These are phyloP conservation scores for Pseudopleuronectes americanus DNA, from an alignment of 2,797 vertebrate genomes.

Conservation along the genomic window DNA sequence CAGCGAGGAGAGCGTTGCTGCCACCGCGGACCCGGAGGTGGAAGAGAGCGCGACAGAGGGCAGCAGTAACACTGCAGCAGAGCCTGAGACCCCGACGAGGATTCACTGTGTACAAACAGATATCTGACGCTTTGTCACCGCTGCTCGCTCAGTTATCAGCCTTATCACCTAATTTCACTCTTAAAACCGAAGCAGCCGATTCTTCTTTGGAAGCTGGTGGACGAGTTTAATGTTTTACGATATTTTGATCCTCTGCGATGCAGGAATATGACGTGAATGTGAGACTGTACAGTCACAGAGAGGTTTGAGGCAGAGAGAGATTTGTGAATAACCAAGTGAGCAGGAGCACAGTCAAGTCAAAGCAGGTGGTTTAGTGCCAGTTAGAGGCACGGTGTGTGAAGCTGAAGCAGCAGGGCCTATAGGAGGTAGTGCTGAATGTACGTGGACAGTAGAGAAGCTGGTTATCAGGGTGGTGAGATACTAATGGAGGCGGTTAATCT, in stretches of 20 bases:
- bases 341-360: constrained; percentile 30
- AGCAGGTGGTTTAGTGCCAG: constrained; percentile 13
- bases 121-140: constrained; percentile 82
- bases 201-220: constrained; percentile 13
- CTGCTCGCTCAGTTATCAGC: constrained; percentile 40
- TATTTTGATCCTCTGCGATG: constrained; percentile 27
- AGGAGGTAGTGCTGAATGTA: constrained; percentile 56
- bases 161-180: constrained; percentile 46
- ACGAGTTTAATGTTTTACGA: constrained; percentile 11
- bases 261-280: constrained; percentile 47
- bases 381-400: constrained; percentile 6
- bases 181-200: not conserved
- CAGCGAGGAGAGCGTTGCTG: constrained; percentile 84
- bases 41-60: constrained; percentile 77
- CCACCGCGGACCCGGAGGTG: constrained; percentile 29
- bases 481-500: constrained; percentile 18
- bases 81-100: constrained; percentile 78
- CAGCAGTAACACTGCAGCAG: constrained; percentile 41
- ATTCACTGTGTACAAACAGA: constrained; percentile 93
- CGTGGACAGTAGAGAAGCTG: constrained; percentile 33
- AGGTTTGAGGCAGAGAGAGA: constrained; percentile 30
- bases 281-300: constrained; percentile 16
- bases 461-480: constrained; percentile 19
- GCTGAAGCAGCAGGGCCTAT: constrained; percentile 7
- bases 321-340: not conserved